Base-by-base conservation (phyloP, 2,888 invertebrate genomes). In the Andrena trimmerana region DNA sequence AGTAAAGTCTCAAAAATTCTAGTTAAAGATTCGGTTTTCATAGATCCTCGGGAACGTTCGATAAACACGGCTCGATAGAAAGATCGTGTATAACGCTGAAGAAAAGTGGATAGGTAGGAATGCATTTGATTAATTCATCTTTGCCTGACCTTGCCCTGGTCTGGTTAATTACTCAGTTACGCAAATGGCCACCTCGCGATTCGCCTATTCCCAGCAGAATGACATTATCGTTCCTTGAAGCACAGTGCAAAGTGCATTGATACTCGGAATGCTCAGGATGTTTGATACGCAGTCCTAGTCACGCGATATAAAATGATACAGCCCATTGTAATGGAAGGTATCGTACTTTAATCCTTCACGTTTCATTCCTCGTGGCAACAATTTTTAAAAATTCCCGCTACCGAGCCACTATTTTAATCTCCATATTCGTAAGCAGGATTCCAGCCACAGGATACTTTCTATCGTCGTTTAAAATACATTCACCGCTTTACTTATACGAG, bases 81-180 rank as follows among this genome's bases (percentile, higher is more conserved):
- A 42, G 42, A 42, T 42, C 16, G 42, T 0, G 16, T 16, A 16
- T 16, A 42, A 52, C 16, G 27, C n/a, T 4, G 20, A 50, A 7
- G 50, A 67, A 50, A 31, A 54, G 1, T 5, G 13, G 0, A 31
- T 6, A 29, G 16, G n/a, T 6, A 50, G 16, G 48, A 59, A 50
- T 36, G 5, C 50, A n/a, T 10, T 10, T 66, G 1, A 20, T 74
- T 66, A 74, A 52, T 73, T 62, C 66, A 60, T 70, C 31, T 54
- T 27, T 2, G 10, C 7, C 3, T 16, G 70, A 31, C 48, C 50
- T 74, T 67, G 60, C 42, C 42, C 3, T 1, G 7, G 50, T 54
- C 50, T 74, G 74, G 29, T 78, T 66, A 71, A 76, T 77, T 77
- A 78, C 67, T 67, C 67, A 52, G 42, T 52, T 78, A 74, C 74